phyloP scores from a whole-genome alignment of 2,888 invertebrate genomes.

The Drosophila parthenogenetica region DNA sequence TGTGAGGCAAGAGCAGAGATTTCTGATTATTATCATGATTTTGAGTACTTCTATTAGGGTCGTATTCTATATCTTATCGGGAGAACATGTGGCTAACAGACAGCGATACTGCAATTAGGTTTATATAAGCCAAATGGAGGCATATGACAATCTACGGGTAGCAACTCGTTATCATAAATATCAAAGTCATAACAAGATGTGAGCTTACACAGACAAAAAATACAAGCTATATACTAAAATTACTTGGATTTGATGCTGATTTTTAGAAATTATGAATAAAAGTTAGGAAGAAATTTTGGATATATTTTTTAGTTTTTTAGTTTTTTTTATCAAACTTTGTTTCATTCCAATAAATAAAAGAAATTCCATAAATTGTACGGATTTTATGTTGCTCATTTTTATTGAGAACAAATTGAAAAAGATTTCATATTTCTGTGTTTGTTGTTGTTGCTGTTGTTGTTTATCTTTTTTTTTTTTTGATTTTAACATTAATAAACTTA shows the following conservation, averaged over 20 bases:
- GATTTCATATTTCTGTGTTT: slow-evolving; percentile 38
- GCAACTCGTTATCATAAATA: slow-evolving; percentile 1
- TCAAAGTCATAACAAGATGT: slow-evolving; percentile 8
- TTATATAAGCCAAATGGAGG: slow-evolving; percentile 41
- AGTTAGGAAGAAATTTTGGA: no score
- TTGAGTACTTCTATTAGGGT: slow-evolving; percentile 30
- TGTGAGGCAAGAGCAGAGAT: slow-evolving; percentile 54
- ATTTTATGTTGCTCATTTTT: slow-evolving; percentile 49
- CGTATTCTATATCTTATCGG: slow-evolving; percentile 57
- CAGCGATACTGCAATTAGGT: slow-evolving; percentile 39
- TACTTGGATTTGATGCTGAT: no score
- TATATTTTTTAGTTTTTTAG: no score
- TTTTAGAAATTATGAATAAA: no score
- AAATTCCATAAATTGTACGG: not conserved
- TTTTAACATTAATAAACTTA: slow-evolving; percentile 56
- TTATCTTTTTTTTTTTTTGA: slow-evolving; percentile 11
- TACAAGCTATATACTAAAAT: not conserved
- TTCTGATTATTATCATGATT: slow-evolving; percentile 56
- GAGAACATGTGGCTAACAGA: slow-evolving; percentile 23
- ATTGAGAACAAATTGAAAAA: slow-evolving; percentile 70
- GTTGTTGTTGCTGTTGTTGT: slow-evolving; percentile 22
- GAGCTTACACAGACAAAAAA: not conserved
- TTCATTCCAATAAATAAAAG: not conserved
- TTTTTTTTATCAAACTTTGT: no score
- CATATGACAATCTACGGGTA: slow-evolving; percentile 38